Percentiles rank a stretch among this genome's conserved stretches.
Evolutionary conservation across 2,797 vertebrate genomes (phyloP).

Genomic region (Myotis findleyi): DNA sequence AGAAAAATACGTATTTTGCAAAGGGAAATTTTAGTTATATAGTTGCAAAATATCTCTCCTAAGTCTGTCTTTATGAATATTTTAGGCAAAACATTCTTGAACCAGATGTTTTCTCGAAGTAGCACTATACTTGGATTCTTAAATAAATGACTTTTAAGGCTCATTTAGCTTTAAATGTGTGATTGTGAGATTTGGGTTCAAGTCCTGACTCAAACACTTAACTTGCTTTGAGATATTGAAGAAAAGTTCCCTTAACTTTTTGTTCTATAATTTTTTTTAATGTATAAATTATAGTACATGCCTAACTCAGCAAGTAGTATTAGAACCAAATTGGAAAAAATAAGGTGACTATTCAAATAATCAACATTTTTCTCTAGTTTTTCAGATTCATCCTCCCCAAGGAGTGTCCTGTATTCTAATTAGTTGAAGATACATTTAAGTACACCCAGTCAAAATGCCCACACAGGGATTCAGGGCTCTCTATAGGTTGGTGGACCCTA

Average conservation of each 20-base stretch:
- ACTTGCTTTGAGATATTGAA: not conserved
- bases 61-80: conserved; percentile 31
- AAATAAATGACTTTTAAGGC: not conserved
- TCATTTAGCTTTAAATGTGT: not conserved
- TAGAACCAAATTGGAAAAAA: not conserved
- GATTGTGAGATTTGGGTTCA: not conserved
- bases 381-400: not conserved
- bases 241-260: not conserved
- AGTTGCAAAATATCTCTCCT: not conserved
- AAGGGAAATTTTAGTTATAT: not conserved
- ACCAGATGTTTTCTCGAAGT: conserved; percentile 2
- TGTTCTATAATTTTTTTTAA: not conserved
- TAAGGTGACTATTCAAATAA: not conserved
- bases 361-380: not conserved
- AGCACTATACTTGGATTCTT: not conserved
- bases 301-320: not conserved
- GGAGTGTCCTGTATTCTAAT: not conserved
- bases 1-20: not conserved
- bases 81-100: not conserved
- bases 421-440: not conserved
- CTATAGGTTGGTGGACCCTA: not conserved
- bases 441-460: not conserved
- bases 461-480: not conserved
- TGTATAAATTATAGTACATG: not conserved
- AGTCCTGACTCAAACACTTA: not conserved